phyloP scores from a whole-genome alignment of 2,888 invertebrate genomes.

The Dynastes maya region DNA sequence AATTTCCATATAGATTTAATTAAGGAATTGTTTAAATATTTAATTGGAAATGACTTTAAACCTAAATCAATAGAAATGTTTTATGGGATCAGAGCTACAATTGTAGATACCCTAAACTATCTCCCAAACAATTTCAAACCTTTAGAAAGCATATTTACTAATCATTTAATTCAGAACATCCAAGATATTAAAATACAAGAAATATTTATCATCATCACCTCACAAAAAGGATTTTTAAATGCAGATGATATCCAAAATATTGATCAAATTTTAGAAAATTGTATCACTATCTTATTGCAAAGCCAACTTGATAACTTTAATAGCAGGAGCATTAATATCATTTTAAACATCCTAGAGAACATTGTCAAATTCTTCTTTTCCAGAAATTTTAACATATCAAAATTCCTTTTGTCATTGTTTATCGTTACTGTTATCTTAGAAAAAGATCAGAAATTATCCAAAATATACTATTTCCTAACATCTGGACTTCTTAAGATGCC shows the following conservation, averaged over 20 bases:
- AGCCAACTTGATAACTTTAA: background rate
- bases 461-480: constrained; percentile 18
- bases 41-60: constrained; percentile 1
- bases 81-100: background rate
- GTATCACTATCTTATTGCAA: background rate
- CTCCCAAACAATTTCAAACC: background rate
- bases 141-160: background rate
- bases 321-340: background rate
- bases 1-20: background rate
- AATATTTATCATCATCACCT: constrained; percentile 3
- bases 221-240: background rate
- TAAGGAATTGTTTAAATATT: constrained; percentile 2
- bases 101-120: constrained; percentile 1
- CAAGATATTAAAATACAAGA: constrained; percentile 25
- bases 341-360: constrained; percentile 13
- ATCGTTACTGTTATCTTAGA: background rate
- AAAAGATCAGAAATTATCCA: constrained; percentile 20
- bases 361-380: background rate
- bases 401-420: constrained; percentile 2
- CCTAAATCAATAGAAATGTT: background rate
- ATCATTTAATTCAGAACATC: background rate
- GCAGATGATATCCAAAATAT: background rate
- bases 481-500: background rate
- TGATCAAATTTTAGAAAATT: constrained; percentile 22
- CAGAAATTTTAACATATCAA: background rate